Evolutionary conservation across 2,888 invertebrate genomes (phyloP).

Genomic region (Auanema sp.): DNA sequence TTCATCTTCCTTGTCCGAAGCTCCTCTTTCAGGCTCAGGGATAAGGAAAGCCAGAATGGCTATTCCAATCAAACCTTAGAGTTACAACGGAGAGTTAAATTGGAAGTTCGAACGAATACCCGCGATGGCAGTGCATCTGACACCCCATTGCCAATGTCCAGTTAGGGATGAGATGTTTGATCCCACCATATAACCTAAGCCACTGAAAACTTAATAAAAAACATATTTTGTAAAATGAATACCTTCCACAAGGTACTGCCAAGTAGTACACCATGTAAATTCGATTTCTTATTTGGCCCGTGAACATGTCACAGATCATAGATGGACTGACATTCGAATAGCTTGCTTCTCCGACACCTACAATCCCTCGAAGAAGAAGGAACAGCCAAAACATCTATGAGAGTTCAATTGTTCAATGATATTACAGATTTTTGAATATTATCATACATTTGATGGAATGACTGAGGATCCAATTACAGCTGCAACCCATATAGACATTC

Average conservation of each 20-base stretch:
- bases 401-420: neutral
- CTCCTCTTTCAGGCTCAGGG: constrained; percentile 56
- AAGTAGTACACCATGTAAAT: constrained; percentile 96
- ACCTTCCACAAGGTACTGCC: constrained; percentile 44
- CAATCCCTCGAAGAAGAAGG: constrained; percentile 82
- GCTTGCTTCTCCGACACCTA: constrained; percentile 96
- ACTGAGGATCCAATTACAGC: constrained; percentile 90
- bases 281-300: constrained; percentile 77
- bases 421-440: neutral
- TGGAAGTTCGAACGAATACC: too few species aligned
- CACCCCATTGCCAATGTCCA: constrained; percentile 85
- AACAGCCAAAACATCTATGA: constrained; percentile 77
- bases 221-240: neutral
- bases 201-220: constrained; percentile 70
- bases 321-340: constrained; percentile 98
- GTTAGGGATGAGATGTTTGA: constrained; percentile 78
- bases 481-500: constrained; percentile 87
- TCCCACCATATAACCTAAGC: constrained; percentile 93
- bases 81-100: too few species aligned
- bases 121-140: constrained; percentile 77
- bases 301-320: constrained; percentile 89
- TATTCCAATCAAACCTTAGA: constrained; percentile 35
- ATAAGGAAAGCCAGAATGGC: constrained; percentile 43
- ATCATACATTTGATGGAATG: constrained; percentile 73
- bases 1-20: constrained; percentile 32